Base-by-base conservation (phyloP, 2,797 vertebrate species). In the Anas acuta region DNA sequence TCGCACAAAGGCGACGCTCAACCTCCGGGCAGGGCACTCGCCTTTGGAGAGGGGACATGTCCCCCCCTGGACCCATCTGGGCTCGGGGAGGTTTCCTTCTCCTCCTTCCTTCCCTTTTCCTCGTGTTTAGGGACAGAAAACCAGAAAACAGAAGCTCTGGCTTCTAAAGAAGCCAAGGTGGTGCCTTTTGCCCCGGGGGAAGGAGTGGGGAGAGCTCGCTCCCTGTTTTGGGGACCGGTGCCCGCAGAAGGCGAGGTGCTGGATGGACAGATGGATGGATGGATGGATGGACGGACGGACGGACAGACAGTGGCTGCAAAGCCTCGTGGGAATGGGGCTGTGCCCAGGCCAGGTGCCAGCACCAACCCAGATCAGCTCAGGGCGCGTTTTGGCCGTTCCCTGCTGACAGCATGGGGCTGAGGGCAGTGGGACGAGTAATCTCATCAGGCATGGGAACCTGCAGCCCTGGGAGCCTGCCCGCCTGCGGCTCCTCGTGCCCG, bases 1-100 rank as follows among this genome's bases (percentile, higher is more conserved):
- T 96, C 92, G 3, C 95, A 96, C 96, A 94, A 94, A 91, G 94
- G 91, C 84, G 65, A 80, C 72, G 56, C 74, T 69, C 73, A 62
- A n/a, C 75, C 84, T 45, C 75, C 11, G 2, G 64, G 83, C 74
- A 87, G 73, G 76, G 85, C 76, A 51, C 62, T 60, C 61, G 62
- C 80, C 92, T 95, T 91, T 96, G 91, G 78, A 78, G 37, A 18
- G 37, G 56, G 23, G 33, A 56, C 69, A 72, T 23, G 90, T 76
- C 91, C 13, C 75, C 6, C 82, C 94, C 95, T 69, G 82, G 90
- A 62, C 32, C 83, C 83, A 70, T 43, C 66, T 72, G 85, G 35
- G 84, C 49, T 89, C 13, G 0, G 23, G 51, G 37, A 84, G 45
- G 10, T 35, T 60, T 74, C 88, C 60, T 49, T 69, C 64, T 45